These are phyloP conservation scores for Dendroctonus ponderosae DNA, from an alignment of 1,140 invertebrate genomes.

Conservation along the genomic window DNA sequence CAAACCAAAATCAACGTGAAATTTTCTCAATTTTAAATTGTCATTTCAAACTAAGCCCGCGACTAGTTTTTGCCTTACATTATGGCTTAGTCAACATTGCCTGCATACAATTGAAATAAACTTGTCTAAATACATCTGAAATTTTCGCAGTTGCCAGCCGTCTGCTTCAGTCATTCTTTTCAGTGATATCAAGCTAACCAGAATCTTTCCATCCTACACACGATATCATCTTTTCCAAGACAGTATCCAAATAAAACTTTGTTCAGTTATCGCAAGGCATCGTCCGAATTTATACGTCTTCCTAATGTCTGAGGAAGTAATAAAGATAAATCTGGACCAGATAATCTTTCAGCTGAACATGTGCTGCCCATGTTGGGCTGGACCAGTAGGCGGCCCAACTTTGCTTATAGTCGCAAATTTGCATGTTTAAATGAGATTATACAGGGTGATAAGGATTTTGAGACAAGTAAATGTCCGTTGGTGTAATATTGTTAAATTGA, in stretches of 20 bases:
- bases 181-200: too few species aligned
- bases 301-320: slow-evolving; percentile 32
- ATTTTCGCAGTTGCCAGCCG: too few species aligned
- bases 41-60: too few species aligned
- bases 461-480: neutral
- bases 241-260: slow-evolving; percentile 18
- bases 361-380: slow-evolving; percentile 33
- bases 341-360: slow-evolving; percentile 32
- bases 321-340: slow-evolving; percentile 35
- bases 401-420: slow-evolving; percentile 31
- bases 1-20: too few species aligned
- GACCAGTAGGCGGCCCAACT: slow-evolving; percentile 32
- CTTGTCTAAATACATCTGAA: too few species aligned
- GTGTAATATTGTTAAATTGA: too few species aligned
- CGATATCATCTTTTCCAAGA: slow-evolving; percentile 14
- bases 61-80: too few species aligned
- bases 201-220: neutral
- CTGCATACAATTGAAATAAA: too few species aligned
- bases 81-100: too few species aligned
- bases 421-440: slow-evolving; percentile 15
- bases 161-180: too few species aligned
- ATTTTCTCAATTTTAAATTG: too few species aligned
- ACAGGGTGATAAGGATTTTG: slow-evolving; percentile 7
- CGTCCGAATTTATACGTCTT: slow-evolving; percentile 30
- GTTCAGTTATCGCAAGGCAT: slow-evolving; percentile 22